Evolutionary conservation across 2,113 vertebrate genomes (phyloP).

Genomic region (Heptranchias perlo): DNA sequence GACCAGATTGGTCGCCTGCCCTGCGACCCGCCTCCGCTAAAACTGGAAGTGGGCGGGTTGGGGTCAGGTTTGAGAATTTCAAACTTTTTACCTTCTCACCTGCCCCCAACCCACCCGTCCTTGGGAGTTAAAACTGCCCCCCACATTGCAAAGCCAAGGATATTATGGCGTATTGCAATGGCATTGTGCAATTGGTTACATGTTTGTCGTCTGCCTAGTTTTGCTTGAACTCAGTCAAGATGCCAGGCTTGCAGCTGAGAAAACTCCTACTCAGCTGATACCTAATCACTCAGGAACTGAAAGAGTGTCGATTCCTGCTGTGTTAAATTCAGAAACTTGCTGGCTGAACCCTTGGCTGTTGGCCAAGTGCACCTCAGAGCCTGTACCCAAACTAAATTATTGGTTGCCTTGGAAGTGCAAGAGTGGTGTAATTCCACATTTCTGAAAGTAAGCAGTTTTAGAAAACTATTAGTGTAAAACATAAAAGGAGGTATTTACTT

Average conservation of each 20-base stretch:
- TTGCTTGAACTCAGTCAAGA: not conserved
- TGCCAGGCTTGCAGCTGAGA: not conserved
- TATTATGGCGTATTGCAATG: no score
- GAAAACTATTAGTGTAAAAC: not conserved
- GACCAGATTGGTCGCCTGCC: no score
- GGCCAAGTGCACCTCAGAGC: not conserved
- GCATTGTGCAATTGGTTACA: no score
- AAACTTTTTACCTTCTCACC: no score
- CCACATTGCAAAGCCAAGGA: no score
- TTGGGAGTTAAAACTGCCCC: no score
- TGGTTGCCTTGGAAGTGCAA: not conserved
- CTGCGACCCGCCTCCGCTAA: no score
- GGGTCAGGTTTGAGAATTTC: no score
- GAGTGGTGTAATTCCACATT: not conserved
- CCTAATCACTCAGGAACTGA: not conserved
- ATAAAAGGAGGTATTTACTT: not conserved
- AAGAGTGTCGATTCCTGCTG: not conserved
- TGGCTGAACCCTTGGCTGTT: not conserved
- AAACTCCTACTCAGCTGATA: not conserved
- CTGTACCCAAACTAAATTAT: not conserved
- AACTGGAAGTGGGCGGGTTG: no score
- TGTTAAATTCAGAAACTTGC: not conserved
- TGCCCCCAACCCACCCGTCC: no score
- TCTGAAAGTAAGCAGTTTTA: not conserved
- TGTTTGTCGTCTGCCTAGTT: not conserved